These are phyloP conservation scores for Rhadina sibilatrix DNA, from an alignment of 2,113 vertebrate species.

Conservation along the genomic window DNA sequence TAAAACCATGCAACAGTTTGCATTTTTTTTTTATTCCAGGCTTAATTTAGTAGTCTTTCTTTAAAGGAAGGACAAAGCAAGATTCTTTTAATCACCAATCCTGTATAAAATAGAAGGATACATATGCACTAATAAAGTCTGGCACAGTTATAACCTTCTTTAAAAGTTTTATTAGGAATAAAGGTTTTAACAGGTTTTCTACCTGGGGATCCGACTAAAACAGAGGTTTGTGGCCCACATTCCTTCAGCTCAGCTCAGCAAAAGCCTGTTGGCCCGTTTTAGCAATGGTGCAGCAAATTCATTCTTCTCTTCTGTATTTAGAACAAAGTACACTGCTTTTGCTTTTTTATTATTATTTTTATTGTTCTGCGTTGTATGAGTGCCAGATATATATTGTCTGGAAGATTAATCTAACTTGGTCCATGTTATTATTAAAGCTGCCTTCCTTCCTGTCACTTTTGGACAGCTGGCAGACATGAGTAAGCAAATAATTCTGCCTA, in stretches of 20 bases:
- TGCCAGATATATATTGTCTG: background rate
- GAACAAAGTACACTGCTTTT: background rate
- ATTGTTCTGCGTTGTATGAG: background rate
- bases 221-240: background rate
- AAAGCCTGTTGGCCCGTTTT: background rate
- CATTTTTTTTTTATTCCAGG: background rate
- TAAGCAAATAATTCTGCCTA: conserved; percentile 7
- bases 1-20: background rate
- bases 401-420: background rate
- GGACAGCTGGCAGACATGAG: background rate
- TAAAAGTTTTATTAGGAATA: background rate
- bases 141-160: background rate
- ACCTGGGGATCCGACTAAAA: background rate
- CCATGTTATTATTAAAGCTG: background rate
- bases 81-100: background rate
- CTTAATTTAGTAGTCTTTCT: background rate
- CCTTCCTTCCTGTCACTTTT: background rate
- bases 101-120: background rate
- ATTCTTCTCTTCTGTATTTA: background rate
- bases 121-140: background rate
- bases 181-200: background rate
- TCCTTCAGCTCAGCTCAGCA: background rate
- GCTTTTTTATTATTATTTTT: background rate
- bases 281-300: background rate
- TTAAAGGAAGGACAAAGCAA: background rate